phyloP scores from a whole-genome alignment of 2,113 vertebrate genomes.

The Abramis brama region DNA sequence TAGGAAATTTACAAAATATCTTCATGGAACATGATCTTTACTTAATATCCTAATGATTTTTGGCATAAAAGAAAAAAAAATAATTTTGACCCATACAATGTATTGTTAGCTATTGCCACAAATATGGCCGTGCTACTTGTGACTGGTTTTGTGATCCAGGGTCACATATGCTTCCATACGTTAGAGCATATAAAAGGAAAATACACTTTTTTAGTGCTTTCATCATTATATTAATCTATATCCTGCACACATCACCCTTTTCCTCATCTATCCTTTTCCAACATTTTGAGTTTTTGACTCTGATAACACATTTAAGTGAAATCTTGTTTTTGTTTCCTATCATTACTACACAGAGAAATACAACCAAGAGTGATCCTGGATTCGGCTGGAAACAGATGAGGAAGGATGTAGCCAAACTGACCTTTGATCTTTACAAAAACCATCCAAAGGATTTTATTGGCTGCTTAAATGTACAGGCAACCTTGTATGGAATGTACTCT shows the following conservation, averaged over 20 bases:
- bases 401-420: slow-evolving; percentile 88
- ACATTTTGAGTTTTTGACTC: no score
- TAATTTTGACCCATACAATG: no score
- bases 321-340: not conserved
- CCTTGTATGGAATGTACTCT: slow-evolving; percentile 88
- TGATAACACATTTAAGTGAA: no score
- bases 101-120: no score
- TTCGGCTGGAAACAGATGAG: slow-evolving; percentile 60
- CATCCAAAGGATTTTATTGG: slow-evolving; percentile 88
- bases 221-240: not conserved
- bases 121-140: no score
- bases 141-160: no score
- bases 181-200: not conserved
- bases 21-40: no score
- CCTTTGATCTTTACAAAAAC: slow-evolving; percentile 92
- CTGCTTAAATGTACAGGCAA: slow-evolving; percentile 90
- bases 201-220: not conserved
- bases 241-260: not conserved
- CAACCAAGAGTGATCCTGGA: slow-evolving; percentile 2
- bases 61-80: no score
- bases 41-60: no score
- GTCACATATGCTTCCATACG: no score
- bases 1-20: no score
- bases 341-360: slow-evolving; percentile 33
- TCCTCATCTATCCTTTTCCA: not conserved